Evolutionary conservation across 2,888 invertebrate genomes (phyloP).

Genomic region (Sesamia inferens): DNA sequence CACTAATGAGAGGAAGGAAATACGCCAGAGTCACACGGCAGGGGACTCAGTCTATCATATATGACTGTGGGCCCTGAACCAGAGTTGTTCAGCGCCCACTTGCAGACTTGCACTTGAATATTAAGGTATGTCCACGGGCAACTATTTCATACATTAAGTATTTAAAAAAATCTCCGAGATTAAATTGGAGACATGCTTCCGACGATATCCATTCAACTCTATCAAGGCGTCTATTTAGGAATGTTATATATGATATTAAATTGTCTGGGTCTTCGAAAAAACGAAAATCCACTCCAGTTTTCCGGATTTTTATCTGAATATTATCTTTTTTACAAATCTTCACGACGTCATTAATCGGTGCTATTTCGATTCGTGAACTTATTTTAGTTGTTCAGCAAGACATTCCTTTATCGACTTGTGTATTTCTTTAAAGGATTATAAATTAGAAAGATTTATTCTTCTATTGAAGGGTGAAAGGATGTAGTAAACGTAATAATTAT

Average conservation of each 20-base stretch:
- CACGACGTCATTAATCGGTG: constrained; percentile 35
- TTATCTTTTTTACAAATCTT: constrained; percentile 19
- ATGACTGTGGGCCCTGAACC: neutral
- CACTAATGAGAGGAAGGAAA: constrained; percentile 11
- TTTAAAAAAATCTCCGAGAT: neutral
- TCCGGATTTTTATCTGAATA: constrained; percentile 41
- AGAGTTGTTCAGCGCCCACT: neutral
- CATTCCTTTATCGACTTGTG: constrained; percentile 1
- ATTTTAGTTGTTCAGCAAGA: constrained; percentile 6
- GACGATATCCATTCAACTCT: constrained; percentile 2
- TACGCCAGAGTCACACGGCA: constrained; percentile 30
- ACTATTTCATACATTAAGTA: neutral
- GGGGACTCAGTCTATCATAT: constrained; percentile 18
- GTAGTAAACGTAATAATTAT: neutral
- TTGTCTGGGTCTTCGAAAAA: constrained; percentile 20
- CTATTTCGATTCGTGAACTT: constrained; percentile 39
- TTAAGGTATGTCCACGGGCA: no score
- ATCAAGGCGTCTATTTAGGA: constrained; percentile 21
- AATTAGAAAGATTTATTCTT: constrained; percentile 10
- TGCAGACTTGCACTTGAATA: neutral
- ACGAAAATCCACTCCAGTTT: constrained; percentile 31
- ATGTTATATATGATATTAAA: constrained; percentile 28
- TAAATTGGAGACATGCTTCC: constrained; percentile 19
- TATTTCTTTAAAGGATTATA: constrained; percentile 4
- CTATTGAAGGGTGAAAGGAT: neutral